Base-by-base conservation (phyloP, 1,140 invertebrate species). In the Periplaneta americana region DNA sequence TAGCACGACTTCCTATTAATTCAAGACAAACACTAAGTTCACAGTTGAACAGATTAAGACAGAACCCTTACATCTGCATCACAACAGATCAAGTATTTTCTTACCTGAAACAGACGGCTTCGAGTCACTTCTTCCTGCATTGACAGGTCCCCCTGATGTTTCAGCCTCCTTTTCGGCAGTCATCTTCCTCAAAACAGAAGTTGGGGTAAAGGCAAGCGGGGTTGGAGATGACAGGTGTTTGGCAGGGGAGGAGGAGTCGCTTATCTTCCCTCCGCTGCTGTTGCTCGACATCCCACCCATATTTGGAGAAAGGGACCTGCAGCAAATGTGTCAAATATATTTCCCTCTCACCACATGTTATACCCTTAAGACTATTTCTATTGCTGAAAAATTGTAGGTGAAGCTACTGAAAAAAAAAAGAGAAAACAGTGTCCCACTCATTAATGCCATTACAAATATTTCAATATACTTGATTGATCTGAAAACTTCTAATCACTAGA, bases 141-240 rank as follows among this genome's bases (percentile, higher is more conserved):
- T 33, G 15, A 34, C 32, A 8, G 34, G 75, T 75, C 48, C 79
- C 15, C 22, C 48, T 28, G 48, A 66, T 11, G 48, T 66, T n/a
- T 92, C 92, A 35, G 88, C 89, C 84, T 95, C 94, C 87, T 96
- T 96, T 84, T 97, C 96, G 32, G 95, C 96, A 66, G 96, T 97
- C 96, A 98, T 97, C 89, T 98, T 98, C 36, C 96, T 92, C 85
- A 98, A 91, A 39, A 97, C 93, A 84, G 96, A 97, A 13, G 96
- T 98, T 75, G 96, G 96, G 5, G 96, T 97, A 88, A 98, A 98
- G 6, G 96, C 94, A 81, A 95, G 89, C 10, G 93, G 93, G 39
- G 94, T 93, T 13, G 93, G 91, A 66, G 90, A 91, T 75, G 80
- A 81, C 66, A 80, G 22, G 48, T 83, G 82, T 57, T 83, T 81